A percentile compares a stretch with the other conserved stretches of the same genome.
Evolutionary conservation across 2,888 invertebrate genomes (phyloP).

Genomic region (Cheilosia vernalis): DNA sequence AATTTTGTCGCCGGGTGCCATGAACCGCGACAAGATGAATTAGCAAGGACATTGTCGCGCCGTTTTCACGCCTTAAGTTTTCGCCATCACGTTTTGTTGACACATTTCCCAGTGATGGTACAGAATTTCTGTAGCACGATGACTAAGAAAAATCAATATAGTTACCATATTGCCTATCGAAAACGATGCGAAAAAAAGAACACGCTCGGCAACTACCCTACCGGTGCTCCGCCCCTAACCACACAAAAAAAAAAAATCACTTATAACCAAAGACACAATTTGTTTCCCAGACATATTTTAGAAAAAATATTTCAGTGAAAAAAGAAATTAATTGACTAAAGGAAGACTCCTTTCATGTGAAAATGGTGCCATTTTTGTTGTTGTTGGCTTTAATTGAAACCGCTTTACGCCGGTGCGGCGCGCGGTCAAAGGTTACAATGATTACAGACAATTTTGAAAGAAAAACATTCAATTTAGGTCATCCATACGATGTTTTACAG

Average conservation of each 20-base stretch:
- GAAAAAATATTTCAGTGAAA: conserved; percentile 1
- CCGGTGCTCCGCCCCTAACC: not conserved
- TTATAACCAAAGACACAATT: conserved; percentile 15
- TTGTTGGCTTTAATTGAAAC: conserved; percentile 19
- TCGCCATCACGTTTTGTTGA: conserved; percentile 10
- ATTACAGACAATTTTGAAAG: conserved; percentile 49
- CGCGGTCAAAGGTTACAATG: conserved; percentile 57
- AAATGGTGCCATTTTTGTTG: conserved; percentile 45
- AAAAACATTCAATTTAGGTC: conserved; percentile 54
- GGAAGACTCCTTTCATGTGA: conserved; percentile 13
- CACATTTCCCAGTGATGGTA: not conserved
- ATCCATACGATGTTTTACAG: not conserved
- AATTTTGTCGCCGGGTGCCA: not conserved
- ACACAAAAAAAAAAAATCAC: not conserved
- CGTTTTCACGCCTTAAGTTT: not conserved
- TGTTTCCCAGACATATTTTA: not conserved
- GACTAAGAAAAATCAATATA: conserved; percentile 43
- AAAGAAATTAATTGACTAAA: conserved; percentile 16
- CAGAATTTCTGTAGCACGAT: not conserved
- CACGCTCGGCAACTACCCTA: not conserved
- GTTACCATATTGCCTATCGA: too few relatives aligned
- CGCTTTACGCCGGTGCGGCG: conserved; percentile 67
- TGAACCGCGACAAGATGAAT: conserved; percentile 6
- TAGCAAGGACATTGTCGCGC: conserved; percentile 21
- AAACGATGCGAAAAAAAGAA: not conserved